Evolutionary conservation across 2,797 vertebrate species (phyloP), one percentile per base, ranked within the genome.

Genomic region (Crax fasciolata): DNA sequence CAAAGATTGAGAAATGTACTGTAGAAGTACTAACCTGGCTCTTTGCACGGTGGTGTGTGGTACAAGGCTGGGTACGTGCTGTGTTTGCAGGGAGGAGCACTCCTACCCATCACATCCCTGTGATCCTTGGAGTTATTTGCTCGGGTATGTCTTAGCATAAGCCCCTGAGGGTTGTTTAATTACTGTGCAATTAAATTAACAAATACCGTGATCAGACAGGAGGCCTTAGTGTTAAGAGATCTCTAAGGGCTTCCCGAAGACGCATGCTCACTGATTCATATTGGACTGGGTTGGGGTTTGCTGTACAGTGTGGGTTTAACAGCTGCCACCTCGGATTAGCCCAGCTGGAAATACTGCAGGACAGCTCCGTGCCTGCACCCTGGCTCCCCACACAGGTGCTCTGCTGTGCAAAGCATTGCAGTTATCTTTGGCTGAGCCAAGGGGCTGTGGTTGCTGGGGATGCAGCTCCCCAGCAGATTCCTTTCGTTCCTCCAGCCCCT

Each of bases 111-210:
- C 0, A 0, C 35, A 3, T 58, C 35, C 80, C 58, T 72, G 35
- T 81, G 46, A 46, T 77, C 72, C 80, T 70, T 28, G 9, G 59
- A 88, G 58, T 63, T 73, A 55, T 63, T 72, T 61, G 72, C 75
- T 80, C 2, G 0, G 61, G 30, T 85, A 11, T 25, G 73, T n/a
- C n/a, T 61, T 75, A 61, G 58, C 46, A 7, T 19, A 32, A 43
- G n/a, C 55, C 78, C 70, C 39, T 25, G 79, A 88, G 90, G 55
- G 32, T 41, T 84, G 54, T 72, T 89, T 94, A 91, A 89, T 95
- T 95, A 83, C 73, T 1, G 1, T 80, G 77, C 88, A 90, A 84
- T 96, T 92, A 89, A 93, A 87, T 95, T 90, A 93, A 84, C 85
- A 92, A 83, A 80, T 87, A 27, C 39, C 20, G 44, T 63, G 48